Base-by-base conservation (phyloP, 2,113 vertebrate species). In the Scytalopus superciliaris region DNA sequence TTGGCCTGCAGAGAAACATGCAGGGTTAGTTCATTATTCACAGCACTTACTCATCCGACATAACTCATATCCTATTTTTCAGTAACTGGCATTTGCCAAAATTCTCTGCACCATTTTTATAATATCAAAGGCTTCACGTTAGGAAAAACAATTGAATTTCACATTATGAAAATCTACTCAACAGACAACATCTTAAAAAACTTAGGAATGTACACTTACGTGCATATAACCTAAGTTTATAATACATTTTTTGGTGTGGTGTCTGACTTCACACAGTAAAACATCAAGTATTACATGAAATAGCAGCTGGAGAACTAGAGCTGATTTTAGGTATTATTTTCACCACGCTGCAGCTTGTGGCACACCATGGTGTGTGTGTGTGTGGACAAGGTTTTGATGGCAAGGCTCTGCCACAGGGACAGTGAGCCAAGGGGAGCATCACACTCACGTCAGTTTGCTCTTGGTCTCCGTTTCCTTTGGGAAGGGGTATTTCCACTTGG, bases 401-500 rank as follows among this genome's bases (percentile, higher is more conserved):
- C 27, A 93, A 45, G 78, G 53, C 28, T 44, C 73, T 50, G 62
- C 56, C 69, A 22, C 39, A 35, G 0, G 80, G 60, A 21, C 25
- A 33, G 50, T 8, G 57, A 92, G 67, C 70, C 23, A 84, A 37
- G 11, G 52, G 40, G 47, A 44, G 72, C 19, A 25, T 10, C 14
- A 7, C 64, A 97, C 98, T 99, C 97, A 99, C 99, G 98, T 98
- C 73, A 99, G 98, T 96, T 99, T 99, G 97, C 99, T 99, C 96
- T 99, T 99, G 80, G 99, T 98, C 87, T 99, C 99, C 0, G 98
- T 98, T 97, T 99, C 99, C 96, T 98, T 99, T 21, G 99, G 99
- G 92, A 99, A 99, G 1, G 99, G 99, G 42, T 99, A 99, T 94
- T 99, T 99, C 99, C 99, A 99, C 97, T 99, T 99, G 22, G 99